These are phyloP conservation scores for Nesidiocoris tenuis DNA, from an alignment of 2,888 invertebrate species.

Conservation along the genomic window DNA sequence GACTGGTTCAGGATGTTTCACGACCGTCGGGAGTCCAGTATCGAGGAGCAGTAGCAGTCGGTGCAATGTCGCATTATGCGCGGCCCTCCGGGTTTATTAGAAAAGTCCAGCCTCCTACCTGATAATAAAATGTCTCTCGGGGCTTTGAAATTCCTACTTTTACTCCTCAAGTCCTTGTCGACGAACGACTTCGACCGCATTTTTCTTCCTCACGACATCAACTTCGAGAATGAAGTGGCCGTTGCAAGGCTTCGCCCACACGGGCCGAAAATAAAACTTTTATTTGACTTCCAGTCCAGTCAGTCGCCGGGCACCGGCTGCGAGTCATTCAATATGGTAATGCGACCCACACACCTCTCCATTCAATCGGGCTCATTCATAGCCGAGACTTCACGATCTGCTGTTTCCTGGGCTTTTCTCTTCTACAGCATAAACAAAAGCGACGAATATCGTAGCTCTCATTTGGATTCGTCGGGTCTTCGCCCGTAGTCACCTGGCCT, in stretches of 20 bases:
- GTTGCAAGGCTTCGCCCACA: constrained; percentile 14
- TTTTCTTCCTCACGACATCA: not conserved
- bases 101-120: not conserved
- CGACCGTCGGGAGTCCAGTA: too few species aligned
- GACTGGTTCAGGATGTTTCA: too few species aligned
- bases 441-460: constrained; percentile 15
- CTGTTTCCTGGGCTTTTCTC: constrained; percentile 25
- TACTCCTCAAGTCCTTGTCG: not conserved
- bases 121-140: not conserved
- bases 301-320: constrained; percentile 12
- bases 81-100: not conserved
- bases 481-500: constrained; percentile 25
- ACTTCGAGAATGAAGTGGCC: not conserved
- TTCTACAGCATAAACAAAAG: constrained; percentile 33
- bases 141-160: not conserved
- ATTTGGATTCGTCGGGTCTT: constrained; percentile 38
- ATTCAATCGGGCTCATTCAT: constrained; percentile 42
- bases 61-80: not conserved
- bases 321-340: constrained; percentile 43
- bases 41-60: not conserved
- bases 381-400: constrained; percentile 11
- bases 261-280: constrained; percentile 35
- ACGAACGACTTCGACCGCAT: not conserved
- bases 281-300: constrained; percentile 27
- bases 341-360: constrained; percentile 34